Percentiles rank a stretch among this genome's conserved stretches.
These are phyloP conservation scores for Venturia canescens DNA, from an alignment of 1,140 invertebrate species.

Conservation along the genomic window DNA sequence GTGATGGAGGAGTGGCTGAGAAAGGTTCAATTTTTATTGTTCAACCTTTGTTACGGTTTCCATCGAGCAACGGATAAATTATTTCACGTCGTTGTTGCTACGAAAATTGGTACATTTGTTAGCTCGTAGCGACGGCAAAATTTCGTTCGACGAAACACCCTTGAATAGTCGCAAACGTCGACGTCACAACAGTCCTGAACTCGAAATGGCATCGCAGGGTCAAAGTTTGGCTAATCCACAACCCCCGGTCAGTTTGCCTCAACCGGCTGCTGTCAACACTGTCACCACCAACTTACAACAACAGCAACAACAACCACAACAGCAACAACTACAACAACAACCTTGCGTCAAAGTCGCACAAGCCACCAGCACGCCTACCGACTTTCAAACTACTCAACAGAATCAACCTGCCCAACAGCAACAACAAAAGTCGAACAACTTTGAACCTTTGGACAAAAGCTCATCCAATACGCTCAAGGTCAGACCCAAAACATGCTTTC, in stretches of 20 bases:
- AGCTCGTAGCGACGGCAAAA: slow-evolving; percentile 28
- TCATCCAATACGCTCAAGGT: slow-evolving; percentile 75
- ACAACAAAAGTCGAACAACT: slow-evolving; percentile 69
- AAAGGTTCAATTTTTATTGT: background rate
- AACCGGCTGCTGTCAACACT: background rate
- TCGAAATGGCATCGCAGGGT: slow-evolving; percentile 67
- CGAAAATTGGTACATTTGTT: background rate
- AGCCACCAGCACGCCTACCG: background rate
- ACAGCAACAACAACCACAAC: background rate
- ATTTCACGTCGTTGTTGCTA: background rate
- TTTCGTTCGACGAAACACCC: background rate
- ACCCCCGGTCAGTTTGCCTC: slow-evolving; percentile 18
- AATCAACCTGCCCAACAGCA: slow-evolving; percentile 46
- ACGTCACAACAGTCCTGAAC: slow-evolving; percentile 27
- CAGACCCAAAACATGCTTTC: background rate
- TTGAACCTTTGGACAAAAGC: slow-evolving; percentile 73
- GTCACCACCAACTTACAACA: background rate
- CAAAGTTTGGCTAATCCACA: slow-evolving; percentile 56
- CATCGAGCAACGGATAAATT: background rate
- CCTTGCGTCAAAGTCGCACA: background rate
- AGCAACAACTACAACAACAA: background rate
- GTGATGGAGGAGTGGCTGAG: slow-evolving; percentile 44
- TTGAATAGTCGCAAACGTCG: slow-evolving; percentile 33
- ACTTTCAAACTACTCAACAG: slow-evolving; percentile 24
- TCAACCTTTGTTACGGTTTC: background rate